phyloP scores from a whole-genome alignment of 30 jellyfish, hydroid and myxozoan species.

The Aurelia aurita region DNA sequence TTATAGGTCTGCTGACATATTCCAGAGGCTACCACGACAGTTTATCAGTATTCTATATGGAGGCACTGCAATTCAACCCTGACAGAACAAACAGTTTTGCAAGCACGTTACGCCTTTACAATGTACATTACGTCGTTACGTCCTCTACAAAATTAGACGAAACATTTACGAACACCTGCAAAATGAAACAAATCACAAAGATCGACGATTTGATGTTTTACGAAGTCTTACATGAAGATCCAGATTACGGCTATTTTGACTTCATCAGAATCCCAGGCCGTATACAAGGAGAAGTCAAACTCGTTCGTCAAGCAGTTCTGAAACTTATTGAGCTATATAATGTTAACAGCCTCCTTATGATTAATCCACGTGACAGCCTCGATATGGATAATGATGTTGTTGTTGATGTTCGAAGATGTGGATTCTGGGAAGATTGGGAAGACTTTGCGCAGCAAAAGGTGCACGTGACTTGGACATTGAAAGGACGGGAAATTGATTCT shows the following conservation, averaged over 20 bases:
- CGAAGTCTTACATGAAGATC: conserved; percentile 67
- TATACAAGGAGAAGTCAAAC: conserved; percentile 74
- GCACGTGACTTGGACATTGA: conserved; percentile 66
- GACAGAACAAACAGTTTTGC: conserved; percentile 26
- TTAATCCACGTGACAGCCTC: conserved; percentile 64
- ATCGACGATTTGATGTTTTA: conserved; percentile 70
- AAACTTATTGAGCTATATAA: conserved; percentile 61
- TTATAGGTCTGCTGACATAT: conserved; percentile 73
- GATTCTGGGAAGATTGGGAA: conserved; percentile 23
- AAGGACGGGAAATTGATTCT: conserved; percentile 39
- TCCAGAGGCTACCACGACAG: conserved; percentile 88
- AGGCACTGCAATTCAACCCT: conserved; percentile 51
- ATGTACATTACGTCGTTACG: conserved; percentile 68
- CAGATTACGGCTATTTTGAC: conserved; percentile 84
- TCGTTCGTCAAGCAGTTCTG: conserved; percentile 77
- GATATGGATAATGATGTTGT: conserved; percentile 25
- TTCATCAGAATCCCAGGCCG: conserved; percentile 82
- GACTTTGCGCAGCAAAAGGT: conserved; percentile 7
- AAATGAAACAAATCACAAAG: conserved; percentile 39
- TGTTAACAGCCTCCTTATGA: conserved; percentile 66
- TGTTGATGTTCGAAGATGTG: conserved; percentile 54
- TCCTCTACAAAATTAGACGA: conserved; percentile 37
- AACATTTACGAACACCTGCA: conserved; percentile 42
- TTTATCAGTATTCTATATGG: conserved; percentile 76
- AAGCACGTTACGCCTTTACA: conserved; percentile 70